A percentile compares a stretch with the other conserved stretches of the same genome.
These are phyloP conservation scores for Schizotus pectinicornis DNA, from an alignment of 2,888 invertebrate genomes.

Conservation along the genomic window DNA sequence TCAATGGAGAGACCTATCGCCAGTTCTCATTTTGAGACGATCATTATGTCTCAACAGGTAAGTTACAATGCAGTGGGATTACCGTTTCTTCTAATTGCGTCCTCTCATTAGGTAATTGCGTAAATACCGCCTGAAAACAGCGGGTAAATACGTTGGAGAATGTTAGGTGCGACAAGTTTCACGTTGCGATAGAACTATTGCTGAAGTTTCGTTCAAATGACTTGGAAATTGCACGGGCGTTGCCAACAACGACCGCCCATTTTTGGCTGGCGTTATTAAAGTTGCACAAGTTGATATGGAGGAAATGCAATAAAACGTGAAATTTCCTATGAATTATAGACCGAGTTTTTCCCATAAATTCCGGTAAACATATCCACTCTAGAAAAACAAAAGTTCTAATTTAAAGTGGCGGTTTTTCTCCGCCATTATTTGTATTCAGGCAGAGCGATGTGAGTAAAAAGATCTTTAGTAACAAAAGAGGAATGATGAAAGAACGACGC, in stretches of 20 bases:
- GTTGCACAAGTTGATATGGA: constrained; percentile 23
- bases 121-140: too few species aligned
- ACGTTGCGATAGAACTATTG: too few species aligned
- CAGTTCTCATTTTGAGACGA: too few species aligned
- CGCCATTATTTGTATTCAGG: constrained; percentile 27
- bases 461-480: constrained; percentile 30
- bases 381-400: constrained; percentile 30
- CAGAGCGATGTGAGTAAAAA: constrained; percentile 29
- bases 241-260: neutral
- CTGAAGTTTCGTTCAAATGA: too few species aligned
- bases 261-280: constrained; percentile 20
- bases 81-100: too few species aligned
- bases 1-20: too few species aligned
- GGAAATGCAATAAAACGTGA: constrained; percentile 30
- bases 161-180: too few species aligned
- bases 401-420: constrained; percentile 26
- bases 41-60: too few species aligned
- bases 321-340: constrained; percentile 29
- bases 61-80: too few species aligned
- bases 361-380: constrained; percentile 22
- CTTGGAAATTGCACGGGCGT: too few species aligned
- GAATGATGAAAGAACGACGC: constrained; percentile 27
- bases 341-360: constrained; percentile 30
- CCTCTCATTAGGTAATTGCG: too few species aligned
- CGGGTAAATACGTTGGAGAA: too few species aligned